phyloP scores from a whole-genome alignment of 2,113 vertebrate species.

The Brachyhypopomus occidentalis region DNA sequence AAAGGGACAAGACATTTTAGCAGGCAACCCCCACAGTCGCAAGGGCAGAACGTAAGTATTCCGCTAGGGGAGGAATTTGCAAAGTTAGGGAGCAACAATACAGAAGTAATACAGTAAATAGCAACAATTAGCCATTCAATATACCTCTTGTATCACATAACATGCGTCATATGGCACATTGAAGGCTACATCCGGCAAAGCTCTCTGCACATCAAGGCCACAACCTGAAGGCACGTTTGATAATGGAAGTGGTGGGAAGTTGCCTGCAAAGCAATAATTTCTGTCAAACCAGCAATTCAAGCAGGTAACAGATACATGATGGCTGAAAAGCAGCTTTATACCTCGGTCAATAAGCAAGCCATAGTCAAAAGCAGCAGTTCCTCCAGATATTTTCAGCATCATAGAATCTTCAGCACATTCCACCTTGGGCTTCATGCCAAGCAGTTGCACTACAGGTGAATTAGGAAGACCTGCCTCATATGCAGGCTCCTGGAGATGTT shows the following conservation, averaged over 20 bases:
- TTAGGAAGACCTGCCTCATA: background rate
- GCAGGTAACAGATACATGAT: background rate
- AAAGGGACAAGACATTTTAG: constrained; percentile 70
- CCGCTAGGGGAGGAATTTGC: constrained; percentile 53
- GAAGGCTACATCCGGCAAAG: constrained; percentile 57
- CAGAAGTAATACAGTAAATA: background rate
- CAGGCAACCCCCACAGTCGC: constrained; percentile 62
- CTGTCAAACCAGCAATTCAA: background rate
- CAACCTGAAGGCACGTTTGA: constrained; percentile 68
- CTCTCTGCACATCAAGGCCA: constrained; percentile 65
- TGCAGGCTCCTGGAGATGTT: background rate
- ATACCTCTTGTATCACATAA: constrained; percentile 66
- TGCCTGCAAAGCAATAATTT: constrained; percentile 51
- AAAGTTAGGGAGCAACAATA: background rate
- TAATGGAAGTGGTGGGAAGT: constrained; percentile 62
- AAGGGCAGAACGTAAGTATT: constrained; percentile 65
- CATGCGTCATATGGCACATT: constrained; percentile 71
- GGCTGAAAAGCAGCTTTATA: background rate
- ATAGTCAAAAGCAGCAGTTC: constrained; percentile 32
- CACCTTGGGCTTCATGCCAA: constrained; percentile 68
- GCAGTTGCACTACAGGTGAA: constrained; percentile 50
- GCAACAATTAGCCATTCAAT: background rate
- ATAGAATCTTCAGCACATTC: constrained; percentile 68
- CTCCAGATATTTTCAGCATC: constrained; percentile 64
- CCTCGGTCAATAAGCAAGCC: constrained; percentile 61